phyloP scores from a whole-genome alignment of 92 coral and sea anemone genomes.

The Plumapathes pennacea region DNA sequence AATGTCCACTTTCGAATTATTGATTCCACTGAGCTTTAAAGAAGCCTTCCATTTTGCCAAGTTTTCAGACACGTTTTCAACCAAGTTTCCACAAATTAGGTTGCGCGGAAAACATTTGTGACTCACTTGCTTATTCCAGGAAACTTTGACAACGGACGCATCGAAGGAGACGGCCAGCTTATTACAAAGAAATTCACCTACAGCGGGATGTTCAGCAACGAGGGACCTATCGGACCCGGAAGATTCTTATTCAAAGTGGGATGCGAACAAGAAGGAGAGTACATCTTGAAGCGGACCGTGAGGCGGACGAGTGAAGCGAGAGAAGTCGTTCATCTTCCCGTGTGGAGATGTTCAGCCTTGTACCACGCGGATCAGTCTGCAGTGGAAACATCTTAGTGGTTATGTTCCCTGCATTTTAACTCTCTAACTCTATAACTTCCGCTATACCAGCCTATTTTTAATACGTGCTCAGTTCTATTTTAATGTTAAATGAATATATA shows the following conservation, averaged over 20 bases:
- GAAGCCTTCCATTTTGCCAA: too few species aligned
- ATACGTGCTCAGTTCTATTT: too few species aligned
- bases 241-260: conserved; percentile 54
- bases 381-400: too few species aligned
- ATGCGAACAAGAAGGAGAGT: conserved; percentile 73
- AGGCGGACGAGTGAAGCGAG: conserved; percentile 13
- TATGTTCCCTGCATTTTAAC: too few species aligned
- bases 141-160: conserved; percentile 63
- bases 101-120: too few species aligned
- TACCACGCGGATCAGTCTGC: conserved; percentile 10
- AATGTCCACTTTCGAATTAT: too few species aligned
- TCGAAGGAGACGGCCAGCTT: conserved; percentile 62
- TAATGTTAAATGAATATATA: too few species aligned
- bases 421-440: too few species aligned
- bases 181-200: conserved; percentile 37
- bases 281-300: conserved; percentile 29
- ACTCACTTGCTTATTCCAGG: conserved; percentile 30
- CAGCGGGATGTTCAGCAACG: conserved; percentile 59
- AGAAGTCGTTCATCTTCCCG: conserved; percentile 52
- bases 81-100: too few species aligned
- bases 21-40: too few species aligned
- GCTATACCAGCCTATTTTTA: too few species aligned
- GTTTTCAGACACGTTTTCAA: too few species aligned
- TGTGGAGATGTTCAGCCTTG: conserved; percentile 55
- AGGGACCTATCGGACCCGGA: conserved; percentile 69